phyloP scores from a whole-genome alignment of 2,797 vertebrate genomes.

The Pseudomugil gertrudae region DNA sequence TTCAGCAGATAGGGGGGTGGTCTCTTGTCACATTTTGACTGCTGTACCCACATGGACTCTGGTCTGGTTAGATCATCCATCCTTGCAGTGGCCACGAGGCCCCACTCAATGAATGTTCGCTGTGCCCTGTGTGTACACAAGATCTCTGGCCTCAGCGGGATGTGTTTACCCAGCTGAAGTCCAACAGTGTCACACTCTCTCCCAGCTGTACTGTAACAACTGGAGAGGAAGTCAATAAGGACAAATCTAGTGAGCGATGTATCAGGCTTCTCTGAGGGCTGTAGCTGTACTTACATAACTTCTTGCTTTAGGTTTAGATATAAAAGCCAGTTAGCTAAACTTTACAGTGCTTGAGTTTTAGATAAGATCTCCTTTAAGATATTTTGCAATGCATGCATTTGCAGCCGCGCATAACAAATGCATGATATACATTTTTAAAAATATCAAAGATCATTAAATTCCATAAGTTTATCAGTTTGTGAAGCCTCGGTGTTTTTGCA shows the following conservation, averaged over 20 bases:
- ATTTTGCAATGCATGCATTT: background rate
- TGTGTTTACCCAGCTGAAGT: conserved; percentile 86
- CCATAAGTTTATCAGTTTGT: background rate
- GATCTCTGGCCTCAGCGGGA: conserved; percentile 78
- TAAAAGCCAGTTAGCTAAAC: background rate
- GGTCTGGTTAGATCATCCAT: conserved; percentile 71
- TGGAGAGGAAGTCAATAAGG: conserved; percentile 65
- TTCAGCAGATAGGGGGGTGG: conserved; percentile 50
- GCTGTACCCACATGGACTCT: conserved; percentile 73
- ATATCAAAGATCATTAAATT: background rate
- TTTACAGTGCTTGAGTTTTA: background rate
- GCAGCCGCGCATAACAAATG: background rate
- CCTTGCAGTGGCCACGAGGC: conserved; percentile 47
- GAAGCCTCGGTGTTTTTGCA: background rate
- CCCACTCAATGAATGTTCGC: conserved; percentile 62
- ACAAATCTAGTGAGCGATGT: conserved; percentile 54
- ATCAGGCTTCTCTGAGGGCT: conserved; percentile 1
- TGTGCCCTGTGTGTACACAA: conserved; percentile 78
- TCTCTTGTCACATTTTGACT: conserved; percentile 63
- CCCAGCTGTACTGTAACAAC: conserved; percentile 58
- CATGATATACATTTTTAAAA: background rate
- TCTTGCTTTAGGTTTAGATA: background rate
- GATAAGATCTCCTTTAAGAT: conserved; percentile 3
- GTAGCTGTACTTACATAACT: background rate
- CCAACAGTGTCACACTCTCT: conserved; percentile 70